Evolutionary conservation across 2,113 vertebrate species (phyloP), one percentile per base, ranked within the genome.

Genomic region (Macheiramphus alcinus): DNA sequence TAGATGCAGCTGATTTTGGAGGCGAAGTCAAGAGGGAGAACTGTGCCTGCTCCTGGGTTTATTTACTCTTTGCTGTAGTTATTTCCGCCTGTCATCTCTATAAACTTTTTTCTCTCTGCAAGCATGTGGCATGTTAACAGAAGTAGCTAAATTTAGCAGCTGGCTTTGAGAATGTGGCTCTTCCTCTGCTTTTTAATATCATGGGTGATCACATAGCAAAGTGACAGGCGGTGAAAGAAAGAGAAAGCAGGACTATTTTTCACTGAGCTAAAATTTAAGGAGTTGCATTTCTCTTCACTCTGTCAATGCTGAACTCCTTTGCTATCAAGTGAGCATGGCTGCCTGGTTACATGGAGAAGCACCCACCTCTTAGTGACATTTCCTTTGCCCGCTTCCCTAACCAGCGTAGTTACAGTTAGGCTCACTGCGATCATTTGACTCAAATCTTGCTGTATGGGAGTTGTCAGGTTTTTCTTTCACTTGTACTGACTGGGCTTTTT

Each of bases 1-100:
- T 40, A 79, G 59, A 19, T 42, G 32, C 26, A 81, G 70, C 50
- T 84, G 38, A 48, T 73, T 90, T 92, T 76, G 75, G 45, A 66
- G 53, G 32, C 9, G 2, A 86, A 82, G 16, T 82, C 70, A 56
- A 70, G 62, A 90, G 48, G 48, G 62, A 93, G 40, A 56, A 6
- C 40, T 61, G 26, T 91, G 65, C 31, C 81, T 95, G 52, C 66
- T 90, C 43, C 53, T 90, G 82, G 9, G 23, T 88, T 88, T 93
- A 76, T 92, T 95, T 93, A 58, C 91, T 70, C 53, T 80, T 88
- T 88, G 42, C 82, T 73, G 62, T 56, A 65, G 79, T 90, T 96
- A 80, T 76, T 96, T 92, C 86, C 48, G 88, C 70, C 50, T 86
- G 83, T 50, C 65, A 66, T 78, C 50, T 42, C 53, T 67, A 31